Percentiles rank a stretch among this genome's conserved stretches.
These are phyloP conservation scores for Alectura lathami DNA, from an alignment of 2,113 vertebrate genomes.

Conservation along the genomic window DNA sequence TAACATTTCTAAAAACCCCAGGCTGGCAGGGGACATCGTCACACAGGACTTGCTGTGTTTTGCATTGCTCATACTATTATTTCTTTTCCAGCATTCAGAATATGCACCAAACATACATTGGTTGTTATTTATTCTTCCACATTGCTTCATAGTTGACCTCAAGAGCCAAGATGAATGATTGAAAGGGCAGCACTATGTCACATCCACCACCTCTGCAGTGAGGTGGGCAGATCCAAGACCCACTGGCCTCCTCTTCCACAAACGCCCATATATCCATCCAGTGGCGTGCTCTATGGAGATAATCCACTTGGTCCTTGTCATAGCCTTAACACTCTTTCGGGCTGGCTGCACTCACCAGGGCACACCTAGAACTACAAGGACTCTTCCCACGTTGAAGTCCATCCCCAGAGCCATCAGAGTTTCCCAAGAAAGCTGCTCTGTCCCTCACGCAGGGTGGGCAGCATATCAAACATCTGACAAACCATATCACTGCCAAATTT, in stretches of 20 bases:
- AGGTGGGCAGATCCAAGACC: neutral
- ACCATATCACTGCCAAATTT: neutral
- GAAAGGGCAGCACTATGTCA: neutral
- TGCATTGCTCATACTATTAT: neutral
- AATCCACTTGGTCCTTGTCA: neutral
- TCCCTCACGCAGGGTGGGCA: neutral
- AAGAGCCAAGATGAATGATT: neutral
- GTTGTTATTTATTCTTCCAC: neutral
- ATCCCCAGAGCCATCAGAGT: neutral
- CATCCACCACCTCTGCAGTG: neutral
- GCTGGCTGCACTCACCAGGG: neutral
- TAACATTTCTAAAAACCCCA: neutral
- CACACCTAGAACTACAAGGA: neutral
- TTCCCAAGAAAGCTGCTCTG: neutral
- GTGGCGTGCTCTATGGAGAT: neutral
- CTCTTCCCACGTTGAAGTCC: neutral
- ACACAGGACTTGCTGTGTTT: neutral
- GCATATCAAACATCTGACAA: neutral
- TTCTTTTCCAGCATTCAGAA: neutral
- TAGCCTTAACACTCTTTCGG: neutral
- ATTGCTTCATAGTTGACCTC: neutral
- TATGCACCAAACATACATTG: neutral
- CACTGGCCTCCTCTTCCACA: neutral
- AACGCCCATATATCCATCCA: neutral
- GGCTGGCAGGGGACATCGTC: neutral